phyloP scores from a whole-genome alignment of 2,888 invertebrate genomes.

The Adela reaumurella region DNA sequence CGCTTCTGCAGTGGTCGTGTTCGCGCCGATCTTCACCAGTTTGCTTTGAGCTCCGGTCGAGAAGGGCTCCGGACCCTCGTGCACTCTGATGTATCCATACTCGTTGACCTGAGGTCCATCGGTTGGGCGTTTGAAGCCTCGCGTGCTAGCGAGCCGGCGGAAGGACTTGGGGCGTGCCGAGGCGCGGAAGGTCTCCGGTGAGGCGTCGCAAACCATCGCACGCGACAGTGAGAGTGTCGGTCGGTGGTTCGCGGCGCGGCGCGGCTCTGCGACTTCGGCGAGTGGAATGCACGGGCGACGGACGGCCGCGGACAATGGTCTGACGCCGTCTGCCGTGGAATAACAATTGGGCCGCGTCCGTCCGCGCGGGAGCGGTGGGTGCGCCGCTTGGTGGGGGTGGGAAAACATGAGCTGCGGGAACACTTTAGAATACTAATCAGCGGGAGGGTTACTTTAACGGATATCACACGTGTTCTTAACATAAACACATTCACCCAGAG shows the following conservation, averaged over 20 bases:
- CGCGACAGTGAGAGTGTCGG: conserved; percentile 1
- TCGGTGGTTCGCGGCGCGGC: too few species aligned
- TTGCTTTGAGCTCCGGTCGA: conserved; percentile 49
- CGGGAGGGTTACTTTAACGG: conserved; percentile 4
- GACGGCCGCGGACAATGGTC: not conserved
- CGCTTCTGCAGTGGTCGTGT: conserved; percentile 54
- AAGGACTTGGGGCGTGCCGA: conserved; percentile 38
- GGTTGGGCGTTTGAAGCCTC: conserved; percentile 38
- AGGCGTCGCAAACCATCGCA: conserved; percentile 52
- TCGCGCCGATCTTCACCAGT: conserved; percentile 54
- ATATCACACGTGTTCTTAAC: conserved; percentile 1
- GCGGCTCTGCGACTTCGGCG: not conserved
- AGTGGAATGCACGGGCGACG: not conserved
- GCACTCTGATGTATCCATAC: conserved; percentile 60
- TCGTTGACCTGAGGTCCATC: conserved; percentile 17
- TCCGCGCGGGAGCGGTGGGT: conserved; percentile 18
- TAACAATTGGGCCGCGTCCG: not conserved
- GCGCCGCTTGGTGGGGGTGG: conserved; percentile 47
- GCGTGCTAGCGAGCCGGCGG: conserved; percentile 47
- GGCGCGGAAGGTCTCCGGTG: conserved; percentile 24
- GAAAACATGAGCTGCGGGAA: conserved; percentile 49
- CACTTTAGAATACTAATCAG: conserved; percentile 31
- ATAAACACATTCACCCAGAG: too few species aligned
- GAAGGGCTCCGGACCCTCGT: conserved; percentile 53
- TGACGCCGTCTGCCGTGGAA: not conserved